Evolutionary conservation across 1,140 invertebrate species (phyloP).

Genomic region (Drosophila jambulina): DNA sequence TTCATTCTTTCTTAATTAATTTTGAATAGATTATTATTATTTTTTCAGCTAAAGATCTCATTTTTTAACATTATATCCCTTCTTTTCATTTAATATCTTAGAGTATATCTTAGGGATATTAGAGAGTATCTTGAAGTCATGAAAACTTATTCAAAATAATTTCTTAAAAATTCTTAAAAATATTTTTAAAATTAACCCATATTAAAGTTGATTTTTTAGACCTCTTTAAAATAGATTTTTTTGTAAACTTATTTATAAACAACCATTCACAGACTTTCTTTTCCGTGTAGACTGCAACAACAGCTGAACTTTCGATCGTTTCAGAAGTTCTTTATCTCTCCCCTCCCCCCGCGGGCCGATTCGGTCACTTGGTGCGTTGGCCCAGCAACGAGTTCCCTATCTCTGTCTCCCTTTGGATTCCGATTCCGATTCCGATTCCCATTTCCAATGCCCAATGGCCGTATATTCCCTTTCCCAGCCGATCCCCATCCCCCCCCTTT

Average conservation of each 20-base stretch:
- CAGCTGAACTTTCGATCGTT: conserved; percentile 56
- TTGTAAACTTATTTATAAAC: background rate
- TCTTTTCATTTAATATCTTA: no score
- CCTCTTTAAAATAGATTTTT: background rate
- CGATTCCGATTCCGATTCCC: background rate
- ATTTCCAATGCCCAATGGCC: background rate
- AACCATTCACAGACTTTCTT: background rate
- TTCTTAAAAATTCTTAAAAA: no score
- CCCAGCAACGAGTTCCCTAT: conserved; percentile 30
- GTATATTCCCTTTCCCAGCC: background rate
- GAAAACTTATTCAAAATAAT: no score
- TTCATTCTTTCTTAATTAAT: no score
- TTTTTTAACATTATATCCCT: no score
- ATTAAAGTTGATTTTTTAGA: no score
- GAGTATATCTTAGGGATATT: no score
- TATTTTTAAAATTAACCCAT: no score
- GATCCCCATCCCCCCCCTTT: background rate
- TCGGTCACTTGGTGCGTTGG: conserved; percentile 57
- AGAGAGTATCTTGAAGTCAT: no score
- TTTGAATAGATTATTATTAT: no score
- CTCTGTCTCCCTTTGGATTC: conserved; percentile 10
- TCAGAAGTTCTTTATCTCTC: conserved; percentile 44
- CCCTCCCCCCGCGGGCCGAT: background rate
- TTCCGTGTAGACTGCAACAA: background rate
- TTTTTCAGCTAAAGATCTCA: no score